A percentile compares a stretch with the other conserved stretches of the same genome.
Conservation (phyloP, 1,140 invertebrate genomes). For the Stegodyphus mimosarum region DNA sequence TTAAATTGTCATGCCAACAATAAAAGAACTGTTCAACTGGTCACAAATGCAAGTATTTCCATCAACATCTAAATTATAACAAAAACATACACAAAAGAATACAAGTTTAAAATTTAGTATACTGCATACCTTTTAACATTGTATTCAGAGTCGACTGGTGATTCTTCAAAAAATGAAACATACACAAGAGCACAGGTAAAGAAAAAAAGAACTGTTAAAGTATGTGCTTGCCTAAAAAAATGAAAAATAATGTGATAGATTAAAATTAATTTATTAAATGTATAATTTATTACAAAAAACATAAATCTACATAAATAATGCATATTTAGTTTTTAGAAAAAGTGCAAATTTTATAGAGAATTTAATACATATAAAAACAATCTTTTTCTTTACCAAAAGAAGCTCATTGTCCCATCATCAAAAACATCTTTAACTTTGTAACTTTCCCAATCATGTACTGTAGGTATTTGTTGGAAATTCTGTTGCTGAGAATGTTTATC, state of each 20-base stretch:
- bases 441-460: slow-evolving; percentile 72
- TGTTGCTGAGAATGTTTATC: not conserved
- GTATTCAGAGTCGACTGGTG: slow-evolving; percentile 68
- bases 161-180: slow-evolving; percentile 70
- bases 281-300: too few species aligned
- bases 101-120: not conserved
- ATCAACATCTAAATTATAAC: not conserved
- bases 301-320: too few species aligned
- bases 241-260: not conserved
- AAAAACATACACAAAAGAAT: not conserved
- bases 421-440: slow-evolving; percentile 69
- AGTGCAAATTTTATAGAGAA: not conserved
- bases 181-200: slow-evolving; percentile 70
- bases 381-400: slow-evolving; percentile 70
- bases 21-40: too few species aligned
- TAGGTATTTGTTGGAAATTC: not conserved
- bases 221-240: slow-evolving; percentile 71
- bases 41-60: too few species aligned
- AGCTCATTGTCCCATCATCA: slow-evolving; percentile 73
- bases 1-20: too few species aligned
- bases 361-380: not conserved
- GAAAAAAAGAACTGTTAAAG: slow-evolving; percentile 71
- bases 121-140: slow-evolving; percentile 71
- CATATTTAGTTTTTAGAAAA: not conserved
- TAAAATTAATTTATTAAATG: too few species aligned